Conservation (phyloP, 2,797 vertebrate genomes). For the Sebastes flavidus region DNA sequence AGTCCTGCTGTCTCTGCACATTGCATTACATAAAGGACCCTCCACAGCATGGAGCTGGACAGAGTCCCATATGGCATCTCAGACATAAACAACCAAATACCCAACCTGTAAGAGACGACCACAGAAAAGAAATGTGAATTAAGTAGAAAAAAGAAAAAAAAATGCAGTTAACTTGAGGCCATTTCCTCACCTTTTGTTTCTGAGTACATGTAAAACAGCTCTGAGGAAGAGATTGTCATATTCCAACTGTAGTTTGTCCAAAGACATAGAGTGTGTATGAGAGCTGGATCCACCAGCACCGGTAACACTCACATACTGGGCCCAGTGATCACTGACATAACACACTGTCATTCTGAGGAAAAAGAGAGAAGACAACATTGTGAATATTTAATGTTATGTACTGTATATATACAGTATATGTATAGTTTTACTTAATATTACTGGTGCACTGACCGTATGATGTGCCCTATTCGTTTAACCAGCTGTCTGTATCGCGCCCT, state of each 20-base stretch:
- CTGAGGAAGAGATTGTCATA: slow-evolving; percentile 96
- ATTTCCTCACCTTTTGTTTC: slow-evolving; percentile 91
- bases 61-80: slow-evolving; percentile 97
- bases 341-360: slow-evolving; percentile 90
- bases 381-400: background rate
- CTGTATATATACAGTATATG: too few relatives aligned
- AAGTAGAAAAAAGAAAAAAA: background rate
- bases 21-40: slow-evolving; percentile 95
- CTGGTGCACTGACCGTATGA: slow-evolving; percentile 88
- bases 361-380: background rate
- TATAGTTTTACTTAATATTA: background rate
- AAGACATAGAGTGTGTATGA: slow-evolving; percentile 83
- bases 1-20: slow-evolving; percentile 85
- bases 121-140: background rate
- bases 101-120: slow-evolving; percentile 82
- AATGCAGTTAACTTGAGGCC: background rate
- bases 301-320: slow-evolving; percentile 85
- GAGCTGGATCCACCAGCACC: slow-evolving; percentile 66
- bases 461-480: slow-evolving; percentile 94
- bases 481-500: slow-evolving; percentile 94
- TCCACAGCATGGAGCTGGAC: slow-evolving; percentile 95
- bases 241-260: slow-evolving; percentile 94
- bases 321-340: slow-evolving; percentile 97
- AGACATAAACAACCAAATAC: slow-evolving; percentile 98
- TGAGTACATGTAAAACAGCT: slow-evolving; percentile 92